Conservation (phyloP, 2,888 invertebrate species). For the Coenonympha glycerion region DNA sequence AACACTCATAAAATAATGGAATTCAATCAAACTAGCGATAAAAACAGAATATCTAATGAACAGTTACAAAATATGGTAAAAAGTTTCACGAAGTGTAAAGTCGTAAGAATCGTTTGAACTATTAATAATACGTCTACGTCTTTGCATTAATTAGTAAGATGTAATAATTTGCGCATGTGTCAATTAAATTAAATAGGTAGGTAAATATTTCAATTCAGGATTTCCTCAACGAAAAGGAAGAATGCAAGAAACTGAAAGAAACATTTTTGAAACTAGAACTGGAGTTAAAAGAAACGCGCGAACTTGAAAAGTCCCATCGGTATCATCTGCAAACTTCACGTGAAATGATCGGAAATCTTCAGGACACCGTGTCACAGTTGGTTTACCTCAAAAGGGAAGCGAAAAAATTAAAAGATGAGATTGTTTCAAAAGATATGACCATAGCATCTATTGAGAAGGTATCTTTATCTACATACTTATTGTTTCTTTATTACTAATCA, state of each 20-base stretch:
- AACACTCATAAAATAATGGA: constrained; percentile 31
- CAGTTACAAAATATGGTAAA: constrained; percentile 52
- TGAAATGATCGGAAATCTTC: constrained; percentile 65
- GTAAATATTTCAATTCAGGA: constrained; percentile 40
- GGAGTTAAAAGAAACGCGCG: constrained; percentile 55
- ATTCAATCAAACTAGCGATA: constrained; percentile 30
- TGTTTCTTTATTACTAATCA: not conserved
- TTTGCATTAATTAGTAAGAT: no score
- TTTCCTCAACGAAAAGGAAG: constrained; percentile 50
- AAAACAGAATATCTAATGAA: constrained; percentile 30
- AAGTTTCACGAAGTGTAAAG: constrained; percentile 56
- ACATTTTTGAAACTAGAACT: constrained; percentile 50
- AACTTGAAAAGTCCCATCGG: constrained; percentile 64
- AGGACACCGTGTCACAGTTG: constrained; percentile 64
- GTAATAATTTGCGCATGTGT: no score
- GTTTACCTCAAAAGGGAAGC: constrained; percentile 61
- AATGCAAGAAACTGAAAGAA: constrained; percentile 51
- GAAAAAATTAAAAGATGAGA: constrained; percentile 57
- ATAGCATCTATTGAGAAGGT: constrained; percentile 53
- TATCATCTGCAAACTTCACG: constrained; percentile 59
- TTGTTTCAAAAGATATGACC: constrained; percentile 42
- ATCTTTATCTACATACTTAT: not conserved
- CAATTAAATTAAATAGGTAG: no score
- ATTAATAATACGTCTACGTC: not conserved
- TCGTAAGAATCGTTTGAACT: constrained; percentile 35